Evolutionary conservation across 2,113 vertebrate species (phyloP).

Genomic region (Neomonachus schauinslandi): DNA sequence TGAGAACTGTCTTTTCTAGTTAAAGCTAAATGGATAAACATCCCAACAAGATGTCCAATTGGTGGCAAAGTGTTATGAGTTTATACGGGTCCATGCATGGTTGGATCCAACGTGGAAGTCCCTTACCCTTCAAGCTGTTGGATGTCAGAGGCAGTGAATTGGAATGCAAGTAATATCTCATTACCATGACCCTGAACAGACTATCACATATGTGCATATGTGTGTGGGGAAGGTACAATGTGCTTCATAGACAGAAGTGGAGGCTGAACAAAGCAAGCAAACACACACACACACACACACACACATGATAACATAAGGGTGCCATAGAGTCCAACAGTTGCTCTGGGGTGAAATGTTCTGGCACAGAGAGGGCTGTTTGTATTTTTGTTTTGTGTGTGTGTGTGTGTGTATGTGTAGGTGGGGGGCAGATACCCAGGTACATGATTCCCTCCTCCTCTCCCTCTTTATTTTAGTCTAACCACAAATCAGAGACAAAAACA

Average conservation of each 20-base stretch:
- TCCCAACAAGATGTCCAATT: neutral
- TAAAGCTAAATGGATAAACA: neutral
- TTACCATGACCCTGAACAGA: neutral
- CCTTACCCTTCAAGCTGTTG: neutral
- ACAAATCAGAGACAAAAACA: slow-evolving; percentile 69
- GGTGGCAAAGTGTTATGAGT: neutral
- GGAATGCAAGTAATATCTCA: neutral
- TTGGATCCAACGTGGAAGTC: neutral
- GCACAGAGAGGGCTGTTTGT: neutral
- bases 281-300: too few relatives aligned
- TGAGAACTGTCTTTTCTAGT: neutral
- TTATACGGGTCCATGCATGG: neutral
- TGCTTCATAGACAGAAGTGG: neutral
- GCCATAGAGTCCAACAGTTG: neutral
- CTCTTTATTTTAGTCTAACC: slow-evolving; percentile 27
- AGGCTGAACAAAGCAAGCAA: neutral
- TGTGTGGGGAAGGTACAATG: neutral
- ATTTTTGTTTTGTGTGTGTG: neutral
- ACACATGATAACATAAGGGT: neutral
- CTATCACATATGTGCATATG: neutral
- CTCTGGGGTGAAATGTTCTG: neutral
- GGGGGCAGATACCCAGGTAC: neutral
- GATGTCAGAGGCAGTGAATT: neutral
- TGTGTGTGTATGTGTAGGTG: neutral
- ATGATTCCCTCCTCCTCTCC: neutral